A percentile compares a stretch with the other conserved stretches of the same genome.
Evolutionary conservation across 2,797 vertebrate species (phyloP).

Genomic region (Loris lydekkerianus): DNA sequence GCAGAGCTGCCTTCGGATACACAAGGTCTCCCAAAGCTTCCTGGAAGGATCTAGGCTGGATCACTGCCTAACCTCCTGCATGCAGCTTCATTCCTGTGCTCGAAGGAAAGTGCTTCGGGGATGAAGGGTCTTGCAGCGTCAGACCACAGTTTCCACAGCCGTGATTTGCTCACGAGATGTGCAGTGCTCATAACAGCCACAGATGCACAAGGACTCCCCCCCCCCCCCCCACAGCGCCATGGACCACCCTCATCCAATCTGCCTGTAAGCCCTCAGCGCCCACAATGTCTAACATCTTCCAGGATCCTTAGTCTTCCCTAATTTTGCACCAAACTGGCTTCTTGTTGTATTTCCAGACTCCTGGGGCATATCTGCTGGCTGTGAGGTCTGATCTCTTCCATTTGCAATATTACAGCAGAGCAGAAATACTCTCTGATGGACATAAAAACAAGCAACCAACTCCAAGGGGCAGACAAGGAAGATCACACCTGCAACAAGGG

Average conservation of each 20-base stretch:
- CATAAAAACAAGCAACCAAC: background rate
- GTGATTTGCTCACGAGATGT: fast-evolving
- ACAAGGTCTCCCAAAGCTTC: constrained; percentile 4
- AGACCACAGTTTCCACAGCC: background rate
- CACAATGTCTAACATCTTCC: fast-evolving
- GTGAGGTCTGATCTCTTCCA: constrained; percentile 62
- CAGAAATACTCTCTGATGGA: constrained; percentile 63
- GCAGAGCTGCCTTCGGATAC: background rate
- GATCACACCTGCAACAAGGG: background rate
- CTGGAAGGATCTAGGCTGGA: background rate
- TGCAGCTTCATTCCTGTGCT: fast-evolving
- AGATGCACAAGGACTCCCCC: background rate
- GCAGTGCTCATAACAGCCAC: background rate
- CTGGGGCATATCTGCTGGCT: constrained; percentile 56
- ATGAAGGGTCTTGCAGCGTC: background rate
- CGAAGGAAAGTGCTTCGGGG: background rate
- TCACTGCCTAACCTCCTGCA: background rate
- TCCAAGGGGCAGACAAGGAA: constrained; percentile 44
- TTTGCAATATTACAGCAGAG: constrained; percentile 42
- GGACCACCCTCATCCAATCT: background rate
- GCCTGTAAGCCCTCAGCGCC: background rate
- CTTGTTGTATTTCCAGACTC: background rate
- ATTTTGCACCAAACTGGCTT: background rate
- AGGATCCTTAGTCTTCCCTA: background rate
- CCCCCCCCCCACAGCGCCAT: fast-evolving